Evolutionary conservation across 2,888 invertebrate genomes (phyloP), one percentile per base, ranked within the genome.

Genomic region (Strigamia maritima): DNA sequence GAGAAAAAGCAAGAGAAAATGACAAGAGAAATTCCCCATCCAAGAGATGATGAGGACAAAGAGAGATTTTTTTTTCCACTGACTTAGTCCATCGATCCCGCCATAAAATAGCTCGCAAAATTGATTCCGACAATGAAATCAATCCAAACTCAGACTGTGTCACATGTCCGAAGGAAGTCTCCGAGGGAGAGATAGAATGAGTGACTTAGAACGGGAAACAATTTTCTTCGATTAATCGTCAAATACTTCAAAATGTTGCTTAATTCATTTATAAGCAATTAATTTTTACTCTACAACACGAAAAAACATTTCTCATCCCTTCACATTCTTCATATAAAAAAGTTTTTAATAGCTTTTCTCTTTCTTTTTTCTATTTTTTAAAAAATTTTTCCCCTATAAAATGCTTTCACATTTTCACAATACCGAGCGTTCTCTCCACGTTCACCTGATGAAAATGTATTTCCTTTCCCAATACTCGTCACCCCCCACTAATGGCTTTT

Each of bases 41-140:
- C 28, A 16, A 26, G 26, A 65, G 65, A 65, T 65, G 65, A 65
- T 65, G 65, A 65, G 65, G 65, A 24, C 65, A 24, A 65, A 65
- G 65, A 65, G 26, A 65, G 65, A 65, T 26, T 26, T 26, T 65
- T 65, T 65, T 26, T 7, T 22, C 22, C 19, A 60, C 60, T 60
- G 60, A 22, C 60, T 49, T n/a, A 26, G 65, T 65, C 65, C 28
- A 65, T 65, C 65, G 65, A 65, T 26, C 65, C 28, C 65, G 26
- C 65, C 65, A 65, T 65, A 65, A 65, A 65, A 65, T 65, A 26
- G 65, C 65, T 26, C 24, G 65, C 65, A 65, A 65, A 65, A 65
- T 65, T 65, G 65, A 65, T 65, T 65, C 65, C 65, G 65, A 65
- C 65, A 65, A 65, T 65, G 65, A 65, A 65, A 65, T 65, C 65